Percentiles rank a stretch among this genome's conserved stretches.
Evolutionary conservation across 2,113 vertebrate species (phyloP).

Genomic region (Dipodomys ordii): DNA sequence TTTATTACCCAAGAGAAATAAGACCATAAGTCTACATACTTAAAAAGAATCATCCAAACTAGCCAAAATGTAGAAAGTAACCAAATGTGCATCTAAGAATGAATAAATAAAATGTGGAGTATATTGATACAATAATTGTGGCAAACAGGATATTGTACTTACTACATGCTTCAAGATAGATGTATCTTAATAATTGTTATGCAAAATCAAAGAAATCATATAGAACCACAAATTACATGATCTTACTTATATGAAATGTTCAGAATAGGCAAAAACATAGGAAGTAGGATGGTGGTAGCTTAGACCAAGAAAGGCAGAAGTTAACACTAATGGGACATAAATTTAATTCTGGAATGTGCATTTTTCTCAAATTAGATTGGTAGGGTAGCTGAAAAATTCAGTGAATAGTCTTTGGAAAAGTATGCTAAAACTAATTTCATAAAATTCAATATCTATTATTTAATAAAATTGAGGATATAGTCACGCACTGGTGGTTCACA

Average conservation of each 20-base stretch:
- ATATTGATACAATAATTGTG: no score
- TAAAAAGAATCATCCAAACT: neutral
- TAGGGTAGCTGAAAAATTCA: slow-evolving; percentile 1
- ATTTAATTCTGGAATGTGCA: neutral
- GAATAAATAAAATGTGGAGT: neutral
- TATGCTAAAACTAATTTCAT: neutral
- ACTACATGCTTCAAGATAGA: slow-evolving; percentile 17
- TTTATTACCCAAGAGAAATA: slow-evolving; percentile 36
- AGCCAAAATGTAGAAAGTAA: neutral
- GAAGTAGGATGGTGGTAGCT: neutral
- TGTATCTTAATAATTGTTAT: slow-evolving; percentile 24
- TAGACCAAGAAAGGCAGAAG: neutral
- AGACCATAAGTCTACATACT: slow-evolving; percentile 6
- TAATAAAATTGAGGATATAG: slow-evolving; percentile 4
- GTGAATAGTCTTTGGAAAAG: neutral
- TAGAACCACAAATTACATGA: neutral
- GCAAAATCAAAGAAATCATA: slow-evolving; percentile 43
- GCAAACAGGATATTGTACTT: no score
- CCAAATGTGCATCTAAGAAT: neutral
- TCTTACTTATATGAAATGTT: slow-evolving; percentile 1
- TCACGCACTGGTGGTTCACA: no score
- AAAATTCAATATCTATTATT: slow-evolving; percentile 41
- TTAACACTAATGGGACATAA: neutral
- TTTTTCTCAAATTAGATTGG: slow-evolving; percentile 22
- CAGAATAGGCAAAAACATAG: slow-evolving; percentile 8